These are phyloP conservation scores for Heliconius sara DNA, from an alignment of 2,888 invertebrate genomes.

Conservation along the genomic window DNA sequence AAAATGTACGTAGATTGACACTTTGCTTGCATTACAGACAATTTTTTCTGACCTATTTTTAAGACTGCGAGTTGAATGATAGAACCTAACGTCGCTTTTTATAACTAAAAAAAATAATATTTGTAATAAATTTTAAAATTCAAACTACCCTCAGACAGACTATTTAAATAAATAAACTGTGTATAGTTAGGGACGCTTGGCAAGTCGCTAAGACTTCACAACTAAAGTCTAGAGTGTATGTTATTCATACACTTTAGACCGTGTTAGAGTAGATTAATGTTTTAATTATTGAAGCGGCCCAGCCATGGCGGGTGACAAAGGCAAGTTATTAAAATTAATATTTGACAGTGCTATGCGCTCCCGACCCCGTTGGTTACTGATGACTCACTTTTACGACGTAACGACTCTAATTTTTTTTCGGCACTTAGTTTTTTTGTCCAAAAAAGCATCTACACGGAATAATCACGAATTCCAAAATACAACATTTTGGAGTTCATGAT, in stretches of 20 bases:
- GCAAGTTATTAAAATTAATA: slow-evolving; percentile 72
- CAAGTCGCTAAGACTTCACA: slow-evolving; percentile 35
- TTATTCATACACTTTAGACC: slow-evolving; percentile 51
- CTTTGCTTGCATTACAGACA: too few species aligned
- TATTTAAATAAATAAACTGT: slow-evolving; percentile 8
- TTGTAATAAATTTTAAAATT: neutral
- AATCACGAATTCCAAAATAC: too few species aligned
- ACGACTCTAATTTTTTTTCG: neutral
- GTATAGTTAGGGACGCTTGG: neutral
- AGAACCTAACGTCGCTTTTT: too few species aligned
- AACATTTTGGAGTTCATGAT: too few species aligned
- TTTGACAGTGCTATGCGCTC: slow-evolving; percentile 53
- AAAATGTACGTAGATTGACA: too few species aligned
- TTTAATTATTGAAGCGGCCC: slow-evolving; percentile 45
- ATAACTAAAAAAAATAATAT: neutral
- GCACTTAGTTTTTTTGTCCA: neutral
- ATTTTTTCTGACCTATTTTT: too few species aligned
- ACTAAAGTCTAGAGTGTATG: slow-evolving; percentile 18
- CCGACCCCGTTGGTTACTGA: slow-evolving; percentile 20
- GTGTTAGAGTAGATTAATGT: slow-evolving; percentile 48
- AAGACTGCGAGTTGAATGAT: too few species aligned
- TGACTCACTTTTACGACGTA: slow-evolving; percentile 17
- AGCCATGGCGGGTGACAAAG: slow-evolving; percentile 58
- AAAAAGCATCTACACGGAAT: too few species aligned
- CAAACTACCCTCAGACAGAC: neutral